Evolutionary conservation across 2,888 invertebrate species (phyloP), one percentile per base, ranked within the genome.

Genomic region (Clepsis dumicolana): DNA sequence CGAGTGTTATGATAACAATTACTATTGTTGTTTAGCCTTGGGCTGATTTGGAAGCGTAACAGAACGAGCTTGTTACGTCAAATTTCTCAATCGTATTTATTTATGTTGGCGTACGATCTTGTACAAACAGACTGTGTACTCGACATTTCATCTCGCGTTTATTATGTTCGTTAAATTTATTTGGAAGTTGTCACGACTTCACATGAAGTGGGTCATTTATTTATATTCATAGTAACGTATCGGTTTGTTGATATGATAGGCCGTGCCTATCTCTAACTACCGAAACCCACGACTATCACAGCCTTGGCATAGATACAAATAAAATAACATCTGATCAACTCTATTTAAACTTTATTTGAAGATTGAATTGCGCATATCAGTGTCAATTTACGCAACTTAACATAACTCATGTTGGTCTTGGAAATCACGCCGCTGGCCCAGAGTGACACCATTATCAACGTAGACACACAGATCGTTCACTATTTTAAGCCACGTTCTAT

Each of bases 11-110:
- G 79, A 78, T 82, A 86, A 89, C 85, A 84, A 81, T 83, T 81
- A 78, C 83, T 82, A 87, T 88, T 89, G 86, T 88, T 84, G 76
- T 75, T 76, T 73, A 85, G 75, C 91, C 91, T 91, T 91, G 91
- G 83, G 86, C 87, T 74, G 78, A 77, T 84, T 85, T 72, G 65
- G 70, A 74, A 70, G 73, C 71, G 71, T 78, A 80, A 72, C 76
- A 75, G 72, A 78, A 77, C 77, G 77, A 68, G 74, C 71, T 71
- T n/a, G n/a, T n/a, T 71, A 75, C 75, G 75, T 75, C 62, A 70
- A 75, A 78, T 83, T 84, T 83, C 82, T 78, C 77, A 81, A 84
- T 80, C 74, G 60, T 83, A 78, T 87, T 86, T 91, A 85, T 88
- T 86, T 88, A 79, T 78, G 74, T 68, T 32, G 25, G 29, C 44